Evolutionary conservation across 2,888 invertebrate species (phyloP).

Genomic region (Drosophila helvetica): DNA sequence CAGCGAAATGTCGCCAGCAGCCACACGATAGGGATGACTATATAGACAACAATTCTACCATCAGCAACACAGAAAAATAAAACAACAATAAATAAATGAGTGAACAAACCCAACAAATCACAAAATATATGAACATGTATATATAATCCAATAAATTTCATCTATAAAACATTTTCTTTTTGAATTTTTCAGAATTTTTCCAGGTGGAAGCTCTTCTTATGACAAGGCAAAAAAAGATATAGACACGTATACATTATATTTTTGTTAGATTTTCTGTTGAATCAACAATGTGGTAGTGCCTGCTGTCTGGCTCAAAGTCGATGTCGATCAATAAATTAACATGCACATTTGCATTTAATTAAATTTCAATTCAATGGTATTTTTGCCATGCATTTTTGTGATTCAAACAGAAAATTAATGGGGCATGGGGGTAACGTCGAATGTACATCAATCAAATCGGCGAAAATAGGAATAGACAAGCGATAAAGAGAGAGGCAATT

Average conservation of each 20-base stretch:
- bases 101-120: constrained; percentile 53
- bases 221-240: constrained; percentile 29
- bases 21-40: constrained; percentile 67
- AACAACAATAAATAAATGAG: constrained; percentile 33
- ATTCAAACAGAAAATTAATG: constrained; percentile 64
- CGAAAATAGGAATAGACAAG: constrained; percentile 46
- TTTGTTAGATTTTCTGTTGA: constrained; percentile 5
- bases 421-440: constrained; percentile 58
- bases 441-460: constrained; percentile 68
- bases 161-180: constrained; percentile 1
- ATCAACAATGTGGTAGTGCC: constrained; percentile 26
- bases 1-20: constrained; percentile 49
- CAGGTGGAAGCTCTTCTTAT: constrained; percentile 30
- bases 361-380: constrained; percentile 44
- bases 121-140: constrained; percentile 15
- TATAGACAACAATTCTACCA: constrained; percentile 40
- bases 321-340: constrained; percentile 53
- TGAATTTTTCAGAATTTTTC: constrained; percentile 30
- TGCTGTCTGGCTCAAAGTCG: constrained; percentile 40
- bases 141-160: constrained; percentile 28
- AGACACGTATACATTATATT: too few species aligned
- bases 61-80: neutral
- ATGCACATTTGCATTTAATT: constrained; percentile 69
- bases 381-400: constrained; percentile 42
- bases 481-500: neutral